Evolutionary conservation across 2,888 invertebrate species (phyloP), one percentile per base, ranked within the genome.

Genomic region (Drosophila kuntzei): DNA sequence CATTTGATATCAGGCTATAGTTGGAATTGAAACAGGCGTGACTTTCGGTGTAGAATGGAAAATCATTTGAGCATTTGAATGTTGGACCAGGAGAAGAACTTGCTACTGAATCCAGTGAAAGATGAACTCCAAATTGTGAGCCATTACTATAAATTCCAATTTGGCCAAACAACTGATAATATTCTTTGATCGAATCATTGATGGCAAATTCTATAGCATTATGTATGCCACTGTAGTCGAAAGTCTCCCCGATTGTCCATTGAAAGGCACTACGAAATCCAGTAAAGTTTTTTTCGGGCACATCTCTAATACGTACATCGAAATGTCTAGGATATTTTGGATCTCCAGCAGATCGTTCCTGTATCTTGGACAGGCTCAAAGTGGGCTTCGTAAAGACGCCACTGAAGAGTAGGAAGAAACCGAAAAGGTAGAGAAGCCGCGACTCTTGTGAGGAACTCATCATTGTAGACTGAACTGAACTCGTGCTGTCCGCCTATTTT

Each of bases 181-280:
- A 2, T 9, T 9, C 7, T 18, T 37, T 37, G 1, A n/a, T 1
- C 4, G 41, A 3, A 20, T 54, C 54, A 44, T 34, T 20, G 11
- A 34, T 14, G 2, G 41, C 7, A 11, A 55, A 55, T 11, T 22
- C 14, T 12, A 55, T 11, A 1, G 14, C 43, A 32, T 65, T 65
- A 8, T 53, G 18, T 11, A 60, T 32, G 12, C 59, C 47, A n/a
- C 14, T 43, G 5, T 25, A 37, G 11, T 11, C 18, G 1, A 14
- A 9, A 8, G 11, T 25, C 3, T 39, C 4, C 2, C 65, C 59
- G 7, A 43, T n/a, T 39, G 46, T 32, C 65, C 51, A 60, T 49
- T 65, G 65, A n/a, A 65, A 41, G 0, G 32, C 60, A 14, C 60
- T 37, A 1, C 65, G 65, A 34, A 65, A n/a, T 9, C 64, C 64